A percentile compares a stretch with the other conserved stretches of the same genome.
Evolutionary conservation across 2,797 vertebrate species (phyloP).

Genomic region (Tangara arthus): DNA sequence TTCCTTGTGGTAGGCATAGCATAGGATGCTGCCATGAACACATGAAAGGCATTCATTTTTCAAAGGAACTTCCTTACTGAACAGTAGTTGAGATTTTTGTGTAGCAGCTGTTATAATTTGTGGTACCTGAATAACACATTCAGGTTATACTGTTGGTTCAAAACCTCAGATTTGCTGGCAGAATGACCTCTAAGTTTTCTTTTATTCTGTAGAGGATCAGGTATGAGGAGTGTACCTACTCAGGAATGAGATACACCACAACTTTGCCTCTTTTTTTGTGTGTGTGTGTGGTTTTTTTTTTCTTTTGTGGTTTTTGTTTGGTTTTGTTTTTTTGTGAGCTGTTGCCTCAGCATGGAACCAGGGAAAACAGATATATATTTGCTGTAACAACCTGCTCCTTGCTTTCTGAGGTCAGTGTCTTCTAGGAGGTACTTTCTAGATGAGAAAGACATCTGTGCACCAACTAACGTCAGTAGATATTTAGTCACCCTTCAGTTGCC

Average conservation of each 20-base stretch:
- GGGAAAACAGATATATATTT: background rate
- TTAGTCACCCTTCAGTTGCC: background rate
- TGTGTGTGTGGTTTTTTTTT: too few species aligned
- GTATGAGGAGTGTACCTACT: background rate
- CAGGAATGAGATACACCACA: background rate
- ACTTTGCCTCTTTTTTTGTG: too few species aligned
- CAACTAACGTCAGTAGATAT: accelerated
- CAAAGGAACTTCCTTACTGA: background rate
- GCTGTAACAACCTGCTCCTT: background rate
- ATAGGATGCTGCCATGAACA: background rate
- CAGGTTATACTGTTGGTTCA: background rate
- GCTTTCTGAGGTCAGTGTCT: background rate
- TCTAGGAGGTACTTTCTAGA: background rate
- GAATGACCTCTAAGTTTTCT: background rate
- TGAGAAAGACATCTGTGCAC: background rate
- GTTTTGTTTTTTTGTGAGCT: background rate
- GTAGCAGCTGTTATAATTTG: background rate
- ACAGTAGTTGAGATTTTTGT: background rate
- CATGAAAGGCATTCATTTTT: background rate
- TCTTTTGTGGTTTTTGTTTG: background rate
- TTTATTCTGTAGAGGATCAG: background rate
- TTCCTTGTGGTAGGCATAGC: background rate
- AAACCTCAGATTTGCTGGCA: background rate
- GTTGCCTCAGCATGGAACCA: background rate
- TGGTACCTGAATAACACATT: background rate